These are phyloP conservation scores for Silurus aristotelis DNA, from an alignment of 2,797 vertebrate species.

Conservation along the genomic window DNA sequence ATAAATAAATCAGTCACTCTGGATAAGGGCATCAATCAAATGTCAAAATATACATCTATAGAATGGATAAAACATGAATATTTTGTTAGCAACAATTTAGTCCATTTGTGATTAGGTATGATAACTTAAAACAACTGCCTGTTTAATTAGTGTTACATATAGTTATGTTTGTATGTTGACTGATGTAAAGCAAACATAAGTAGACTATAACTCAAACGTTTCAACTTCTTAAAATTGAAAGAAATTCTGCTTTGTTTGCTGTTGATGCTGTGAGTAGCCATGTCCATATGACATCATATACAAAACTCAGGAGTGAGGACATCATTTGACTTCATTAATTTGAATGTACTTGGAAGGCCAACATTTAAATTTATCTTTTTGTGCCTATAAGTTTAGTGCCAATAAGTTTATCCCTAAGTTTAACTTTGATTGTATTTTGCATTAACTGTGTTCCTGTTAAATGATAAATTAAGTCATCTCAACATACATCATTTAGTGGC, in stretches of 20 bases:
- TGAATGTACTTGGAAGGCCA: too few relatives aligned
- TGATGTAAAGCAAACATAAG: not conserved
- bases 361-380: too few relatives aligned
- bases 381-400: too few relatives aligned
- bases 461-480: not conserved
- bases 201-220: not conserved
- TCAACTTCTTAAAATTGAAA: too few relatives aligned
- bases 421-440: not conserved
- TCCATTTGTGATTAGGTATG: not conserved
- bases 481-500: not conserved
- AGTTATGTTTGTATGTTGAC: not conserved
- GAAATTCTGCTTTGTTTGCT: too few relatives aligned
- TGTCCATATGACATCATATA: not conserved
- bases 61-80: not conserved
- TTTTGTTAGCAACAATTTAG: not conserved
- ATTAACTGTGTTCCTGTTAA: not conserved
- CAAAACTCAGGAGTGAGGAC: not conserved
- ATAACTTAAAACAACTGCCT: not conserved
- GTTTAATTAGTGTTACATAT: not conserved
- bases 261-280: not conserved
- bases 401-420: too few relatives aligned
- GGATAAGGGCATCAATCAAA: too few relatives aligned
- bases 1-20: too few relatives aligned
- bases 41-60: not conserved
- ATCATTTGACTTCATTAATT: not conserved